Evolutionary conservation across 2,888 invertebrate species (phyloP).

Genomic region (Trachelus tabidus): DNA sequence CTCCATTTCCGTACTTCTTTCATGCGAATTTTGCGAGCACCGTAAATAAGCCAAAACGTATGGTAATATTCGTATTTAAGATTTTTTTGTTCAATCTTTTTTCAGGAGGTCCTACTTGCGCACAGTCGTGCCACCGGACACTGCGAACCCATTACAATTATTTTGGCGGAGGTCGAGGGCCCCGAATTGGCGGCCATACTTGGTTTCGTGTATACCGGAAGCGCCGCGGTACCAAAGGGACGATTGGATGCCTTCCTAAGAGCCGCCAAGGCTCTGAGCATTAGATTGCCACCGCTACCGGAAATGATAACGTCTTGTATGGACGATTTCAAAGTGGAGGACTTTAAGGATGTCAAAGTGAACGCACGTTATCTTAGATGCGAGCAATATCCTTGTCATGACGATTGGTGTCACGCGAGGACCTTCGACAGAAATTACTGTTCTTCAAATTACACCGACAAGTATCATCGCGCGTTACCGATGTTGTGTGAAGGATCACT

Average conservation of each 20-base stretch:
- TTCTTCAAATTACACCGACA: not conserved
- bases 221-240: conserved; percentile 71
- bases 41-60: not conserved
- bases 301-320: conserved; percentile 17
- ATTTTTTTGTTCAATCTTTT: conserved; percentile 4
- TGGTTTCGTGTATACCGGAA: conserved; percentile 78
- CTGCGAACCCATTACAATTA: conserved; percentile 71
- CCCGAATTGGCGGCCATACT: conserved; percentile 74
- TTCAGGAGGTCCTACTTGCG: conserved; percentile 58
- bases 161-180: conserved; percentile 74
- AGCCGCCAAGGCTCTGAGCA: conserved; percentile 65
- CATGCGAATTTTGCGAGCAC: not conserved
- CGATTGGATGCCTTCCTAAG: conserved; percentile 72
- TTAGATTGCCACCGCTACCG: conserved; percentile 50
- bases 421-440: conserved; percentile 9
- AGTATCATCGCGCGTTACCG: not conserved
- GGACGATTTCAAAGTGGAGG: conserved; percentile 40
- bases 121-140: conserved; percentile 47
- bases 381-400: conserved; percentile 45
- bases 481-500: not conserved
- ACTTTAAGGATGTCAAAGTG: conserved; percentile 45
- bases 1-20: not conserved
- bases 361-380: conserved; percentile 43
- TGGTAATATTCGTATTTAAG: not conserved
- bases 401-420: conserved; percentile 28